Base-by-base conservation (phyloP, 2,797 vertebrate genomes). In the Sebastes elongatus region DNA sequence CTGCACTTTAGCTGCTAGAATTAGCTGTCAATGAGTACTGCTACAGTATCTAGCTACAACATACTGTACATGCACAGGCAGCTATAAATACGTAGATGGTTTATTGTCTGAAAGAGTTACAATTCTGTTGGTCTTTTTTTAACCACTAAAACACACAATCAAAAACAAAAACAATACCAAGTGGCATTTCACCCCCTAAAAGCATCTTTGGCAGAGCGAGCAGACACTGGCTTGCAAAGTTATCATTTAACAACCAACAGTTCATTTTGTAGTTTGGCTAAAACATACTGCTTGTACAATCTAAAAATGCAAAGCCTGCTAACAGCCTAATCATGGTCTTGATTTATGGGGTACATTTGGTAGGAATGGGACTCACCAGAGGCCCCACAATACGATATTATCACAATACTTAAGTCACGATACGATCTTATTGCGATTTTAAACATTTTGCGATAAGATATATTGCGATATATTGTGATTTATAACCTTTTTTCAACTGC, bases 181-280 rank as follows among this genome's bases (percentile, higher is more conserved):
- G 8, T 2, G 6, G 10, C 22, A 57, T 30, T 23, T 60, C 18
- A 30, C 7, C 14, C 10, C 2, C 20, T 62, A 9, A 42, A 35
- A 25, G 0, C 25, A 11, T 11, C 11, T 16, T n/a, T 30, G 10
- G 32, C 13, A 0, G 10, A 35, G 3, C 3, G 2, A 25, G 25
- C 20, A 53, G 55, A 53, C 57, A 25, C 8, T 23, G 13, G 23
- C 16, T 32, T 78, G 9, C 5, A 30, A 30, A 35, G 25, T 53
- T 42, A 57, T 10, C 4, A 25, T 35, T 25, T 30, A 10, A n/a
- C 7, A 30, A 6, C 18, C 53, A 68, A 30, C 11, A 25, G 2
- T 18, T 59, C 0, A 2, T 23, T 62, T n/a, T 30, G 20, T 32
- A 33, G 23, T 79, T 79, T n/a, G 11, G 16, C 46, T 49, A 16